Conservation (phyloP, 2,888 invertebrate species). For the Stenodema calcarata region DNA sequence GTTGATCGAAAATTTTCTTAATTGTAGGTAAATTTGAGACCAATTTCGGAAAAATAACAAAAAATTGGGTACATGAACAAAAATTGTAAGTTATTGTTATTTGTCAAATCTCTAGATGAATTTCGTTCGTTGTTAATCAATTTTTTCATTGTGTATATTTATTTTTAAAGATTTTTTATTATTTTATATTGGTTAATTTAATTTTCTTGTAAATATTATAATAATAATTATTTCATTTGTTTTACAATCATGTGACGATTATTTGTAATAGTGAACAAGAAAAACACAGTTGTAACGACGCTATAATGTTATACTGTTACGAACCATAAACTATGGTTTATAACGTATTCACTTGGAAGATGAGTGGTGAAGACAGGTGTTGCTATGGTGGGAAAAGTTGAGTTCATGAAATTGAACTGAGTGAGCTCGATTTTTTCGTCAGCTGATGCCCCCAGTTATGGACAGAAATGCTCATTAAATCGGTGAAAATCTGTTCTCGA, state of each 20-base stretch:
- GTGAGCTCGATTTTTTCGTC: no score
- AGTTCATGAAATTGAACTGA: no score
- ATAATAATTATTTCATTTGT: neutral
- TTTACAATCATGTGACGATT: neutral
- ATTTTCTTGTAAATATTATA: constrained; percentile 13
- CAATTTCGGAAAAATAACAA: neutral
- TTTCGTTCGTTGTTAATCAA: constrained; percentile 41
- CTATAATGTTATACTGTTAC: no score
- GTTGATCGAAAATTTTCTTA: constrained; percentile 4
- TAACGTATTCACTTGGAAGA: no score
- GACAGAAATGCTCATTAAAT: no score
- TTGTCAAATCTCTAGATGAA: constrained; percentile 45
- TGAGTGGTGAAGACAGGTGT: no score
- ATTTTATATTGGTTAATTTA: neutral
- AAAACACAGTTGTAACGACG: neutral
- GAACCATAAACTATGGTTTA: no score
- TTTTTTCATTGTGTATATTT: constrained; percentile 1
- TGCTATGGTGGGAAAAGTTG: no score
- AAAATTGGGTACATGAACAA: constrained; percentile 27
- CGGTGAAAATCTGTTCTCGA: no score
- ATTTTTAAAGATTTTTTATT: neutral
- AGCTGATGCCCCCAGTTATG: no score
- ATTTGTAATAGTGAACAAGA: neutral
- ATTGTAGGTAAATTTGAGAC: constrained; percentile 34
- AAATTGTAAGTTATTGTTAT: constrained; percentile 39